Conservation (phyloP, 2,113 vertebrate genomes). For the Orycteropus afer region DNA sequence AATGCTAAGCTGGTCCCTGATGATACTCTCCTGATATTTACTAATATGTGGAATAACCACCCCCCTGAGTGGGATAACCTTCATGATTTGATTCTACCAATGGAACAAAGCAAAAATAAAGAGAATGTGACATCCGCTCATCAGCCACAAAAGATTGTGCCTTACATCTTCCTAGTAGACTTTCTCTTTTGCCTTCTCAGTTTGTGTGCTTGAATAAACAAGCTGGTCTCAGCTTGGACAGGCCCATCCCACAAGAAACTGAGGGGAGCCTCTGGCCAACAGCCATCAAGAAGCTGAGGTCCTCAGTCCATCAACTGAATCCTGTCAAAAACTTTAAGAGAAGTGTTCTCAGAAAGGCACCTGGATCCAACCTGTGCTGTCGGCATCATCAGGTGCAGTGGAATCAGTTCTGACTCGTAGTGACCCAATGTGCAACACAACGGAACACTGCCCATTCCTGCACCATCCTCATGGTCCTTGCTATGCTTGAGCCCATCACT, state of each 20-base stretch:
- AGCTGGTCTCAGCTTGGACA: neutral
- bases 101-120: neutral
- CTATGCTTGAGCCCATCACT: too few species aligned
- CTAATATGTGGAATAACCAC: neutral
- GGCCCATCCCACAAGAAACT: neutral
- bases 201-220: accelerated
- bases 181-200: neutral
- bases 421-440: too few species aligned
- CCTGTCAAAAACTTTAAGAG: neutral
- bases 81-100: neutral
- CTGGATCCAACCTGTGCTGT: neutral
- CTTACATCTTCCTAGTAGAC: neutral
- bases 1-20: neutral
- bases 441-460: too few species aligned
- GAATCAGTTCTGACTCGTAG: too few species aligned
- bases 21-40: neutral
- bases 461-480: too few species aligned
- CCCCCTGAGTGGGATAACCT: neutral
- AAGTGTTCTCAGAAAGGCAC: neutral
- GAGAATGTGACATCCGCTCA: neutral
- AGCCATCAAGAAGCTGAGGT: neutral
- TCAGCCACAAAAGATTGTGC: neutral
- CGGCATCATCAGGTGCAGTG: too few species aligned
- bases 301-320: neutral
- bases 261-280: neutral